These are phyloP conservation scores for Panulirus ornatus DNA, from an alignment of 1,140 invertebrate genomes.

Conservation along the genomic window DNA sequence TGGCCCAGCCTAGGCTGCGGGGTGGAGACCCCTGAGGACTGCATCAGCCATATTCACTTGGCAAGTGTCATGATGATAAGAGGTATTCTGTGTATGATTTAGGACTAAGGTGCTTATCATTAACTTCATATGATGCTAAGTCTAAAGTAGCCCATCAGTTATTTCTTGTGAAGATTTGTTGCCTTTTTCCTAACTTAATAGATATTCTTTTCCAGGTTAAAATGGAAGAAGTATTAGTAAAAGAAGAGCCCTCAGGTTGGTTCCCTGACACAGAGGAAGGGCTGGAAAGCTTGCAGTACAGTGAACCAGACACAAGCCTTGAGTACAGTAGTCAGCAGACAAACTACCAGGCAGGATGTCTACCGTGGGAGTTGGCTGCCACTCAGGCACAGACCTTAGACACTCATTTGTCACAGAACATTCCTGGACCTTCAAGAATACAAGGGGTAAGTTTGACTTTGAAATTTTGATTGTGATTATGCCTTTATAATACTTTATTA, in stretches of 20 bases:
- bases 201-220: conserved; percentile 3
- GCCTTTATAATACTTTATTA: too few relatives aligned
- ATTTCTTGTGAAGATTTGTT: too few relatives aligned
- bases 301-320: not conserved
- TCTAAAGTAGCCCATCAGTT: too few relatives aligned
- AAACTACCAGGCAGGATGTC: not conserved
- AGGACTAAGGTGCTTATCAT: too few relatives aligned
- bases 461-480: not conserved
- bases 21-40: too few relatives aligned
- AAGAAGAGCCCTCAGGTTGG: not conserved
- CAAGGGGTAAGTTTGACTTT: not conserved
- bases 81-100: too few relatives aligned
- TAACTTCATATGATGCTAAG: too few relatives aligned
- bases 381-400: not conserved
- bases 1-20: too few relatives aligned
- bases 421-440: conserved; percentile 2
- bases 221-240: not conserved
- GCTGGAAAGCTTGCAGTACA: not conserved
- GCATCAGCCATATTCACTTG: too few relatives aligned
- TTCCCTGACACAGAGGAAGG: conserved; percentile 9
- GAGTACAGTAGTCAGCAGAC: not conserved
- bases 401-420: not conserved
- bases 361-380: not conserved
- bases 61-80: too few relatives aligned
- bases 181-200: too few relatives aligned